Evolutionary conservation across 2,797 vertebrate species (phyloP).

Genomic region (Arvicola amphibius): DNA sequence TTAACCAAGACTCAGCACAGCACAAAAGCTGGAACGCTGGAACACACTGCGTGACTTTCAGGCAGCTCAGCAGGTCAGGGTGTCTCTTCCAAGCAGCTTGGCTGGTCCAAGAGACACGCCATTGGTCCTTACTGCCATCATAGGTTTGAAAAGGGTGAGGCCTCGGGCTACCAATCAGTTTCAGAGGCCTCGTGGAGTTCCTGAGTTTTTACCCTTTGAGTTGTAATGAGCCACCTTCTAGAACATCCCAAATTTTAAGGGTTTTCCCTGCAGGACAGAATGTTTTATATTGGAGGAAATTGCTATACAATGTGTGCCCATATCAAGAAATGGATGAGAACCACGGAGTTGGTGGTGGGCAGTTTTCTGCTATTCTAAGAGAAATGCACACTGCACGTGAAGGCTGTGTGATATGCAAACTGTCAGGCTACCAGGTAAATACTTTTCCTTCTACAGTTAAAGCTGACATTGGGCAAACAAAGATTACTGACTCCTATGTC

Average conservation of each 20-base stretch:
- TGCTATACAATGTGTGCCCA: neutral
- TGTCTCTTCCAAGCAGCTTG: neutral
- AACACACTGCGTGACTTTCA: neutral
- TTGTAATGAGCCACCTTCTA: neutral
- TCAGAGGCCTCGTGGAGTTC: neutral
- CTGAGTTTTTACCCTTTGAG: neutral
- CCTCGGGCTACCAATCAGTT: neutral
- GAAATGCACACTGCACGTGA: neutral
- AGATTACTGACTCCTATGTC: conserved; percentile 4
- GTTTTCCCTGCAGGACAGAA: neutral
- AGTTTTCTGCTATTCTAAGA: neutral
- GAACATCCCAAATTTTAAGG: neutral
- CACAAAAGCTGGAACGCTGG: neutral
- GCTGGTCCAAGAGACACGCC: neutral
- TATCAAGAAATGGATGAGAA: neutral
- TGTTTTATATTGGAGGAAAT: neutral
- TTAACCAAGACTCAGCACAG: neutral
- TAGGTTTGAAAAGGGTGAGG: neutral
- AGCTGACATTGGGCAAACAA: neutral
- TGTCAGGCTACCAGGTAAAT: neutral
- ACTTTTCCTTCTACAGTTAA: neutral
- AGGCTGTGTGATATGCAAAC: neutral
- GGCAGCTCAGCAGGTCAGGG: neutral
- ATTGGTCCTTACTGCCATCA: neutral
- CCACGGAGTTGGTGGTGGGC: neutral